Base-by-base conservation (phyloP, 1,140 invertebrate genomes). In the Sarcophaga peregrina region DNA sequence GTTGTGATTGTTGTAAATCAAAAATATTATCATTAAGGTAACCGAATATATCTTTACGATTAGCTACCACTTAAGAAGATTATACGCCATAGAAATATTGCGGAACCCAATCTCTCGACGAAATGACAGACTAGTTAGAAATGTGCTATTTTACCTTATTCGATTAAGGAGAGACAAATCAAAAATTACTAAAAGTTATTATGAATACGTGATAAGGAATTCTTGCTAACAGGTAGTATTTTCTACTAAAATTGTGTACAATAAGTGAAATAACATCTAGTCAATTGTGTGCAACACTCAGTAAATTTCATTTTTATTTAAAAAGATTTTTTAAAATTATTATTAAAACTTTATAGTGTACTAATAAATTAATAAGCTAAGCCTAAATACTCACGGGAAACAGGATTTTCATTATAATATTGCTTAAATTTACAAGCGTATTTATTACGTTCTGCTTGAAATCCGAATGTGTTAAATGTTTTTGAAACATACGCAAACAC, bases 371-470 rank as follows among this genome's bases (percentile, higher is more conserved):
- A 85, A 72, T 82, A 85, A 4, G 76, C 83, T 84, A 90, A 86
- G 8, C 87, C 88, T 8, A 90, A 83, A 83, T 90, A 90, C 54
- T 90, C 89, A 7, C 84, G 83, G 0, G 87, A 85, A 48, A 86
- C 89, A 7, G 93, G 92, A 88, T 93, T 93, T 85, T 95, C 93
- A 86, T 93, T 92, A 88, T 95, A 93, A 1, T 95, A 89, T 83
- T 94, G 93, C 52, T 93, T 91, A 85, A 94, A 96, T 89, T 95
- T 94, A 84, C 93, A 93, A 0, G 95, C 93, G 86, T 93, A 95
- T 83, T 94, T 94, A 88, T 96, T 96, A 83, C 95, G 92, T 85
- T 95, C 93, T 25, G 88, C 91, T 25, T 92, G 91, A 84, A 93
- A 92, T 46, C 93, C 93, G 5, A 96, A 91, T 83, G 94, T 93